A percentile compares a stretch with the other conserved stretches of the same genome.
Evolutionary conservation across 53 echinoderm and acorn worm species (phyloP).

Genomic region (Holothuria scabra): DNA sequence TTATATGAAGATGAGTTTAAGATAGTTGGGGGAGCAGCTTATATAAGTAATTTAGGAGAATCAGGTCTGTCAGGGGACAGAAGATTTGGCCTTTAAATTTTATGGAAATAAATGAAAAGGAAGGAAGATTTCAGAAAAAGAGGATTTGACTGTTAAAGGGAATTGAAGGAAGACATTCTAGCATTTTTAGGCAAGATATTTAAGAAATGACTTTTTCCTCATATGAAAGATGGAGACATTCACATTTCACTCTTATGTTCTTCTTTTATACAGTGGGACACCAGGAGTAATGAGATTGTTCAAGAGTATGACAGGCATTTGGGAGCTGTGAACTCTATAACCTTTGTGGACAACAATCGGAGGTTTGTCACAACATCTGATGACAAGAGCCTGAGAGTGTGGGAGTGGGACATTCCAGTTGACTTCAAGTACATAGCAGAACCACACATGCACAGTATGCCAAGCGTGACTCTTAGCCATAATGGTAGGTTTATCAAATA

Average conservation of each 20-base stretch:
- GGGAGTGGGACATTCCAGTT: slow-evolving; percentile 99
- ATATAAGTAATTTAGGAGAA: too few relatives aligned
- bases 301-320: slow-evolving; percentile 98
- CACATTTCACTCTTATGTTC: not conserved
- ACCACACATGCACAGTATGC: slow-evolving; percentile 98
- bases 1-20: too few relatives aligned
- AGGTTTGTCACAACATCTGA: slow-evolving; percentile 98
- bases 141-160: too few relatives aligned
- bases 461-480: slow-evolving; percentile 90
- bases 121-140: too few relatives aligned
- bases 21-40: too few relatives aligned
- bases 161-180: too few relatives aligned
- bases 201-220: too few relatives aligned
- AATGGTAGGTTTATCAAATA: slow-evolving; percentile 74
- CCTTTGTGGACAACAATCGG: slow-evolving; percentile 89
- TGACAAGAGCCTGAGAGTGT: slow-evolving; percentile 94
- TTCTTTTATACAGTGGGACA: slow-evolving; percentile 79
- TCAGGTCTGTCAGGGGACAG: too few relatives aligned
- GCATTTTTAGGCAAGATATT: too few relatives aligned
- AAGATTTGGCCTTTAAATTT: too few relatives aligned
- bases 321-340: slow-evolving; percentile 98
- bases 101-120: too few relatives aligned
- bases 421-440: slow-evolving; percentile 99
- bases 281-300: slow-evolving; percentile 83
- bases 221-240: too few relatives aligned